Percentiles rank a stretch among this genome's conserved stretches.
phyloP scores from a whole-genome alignment of 1,140 invertebrate genomes.

The Mya arenaria region DNA sequence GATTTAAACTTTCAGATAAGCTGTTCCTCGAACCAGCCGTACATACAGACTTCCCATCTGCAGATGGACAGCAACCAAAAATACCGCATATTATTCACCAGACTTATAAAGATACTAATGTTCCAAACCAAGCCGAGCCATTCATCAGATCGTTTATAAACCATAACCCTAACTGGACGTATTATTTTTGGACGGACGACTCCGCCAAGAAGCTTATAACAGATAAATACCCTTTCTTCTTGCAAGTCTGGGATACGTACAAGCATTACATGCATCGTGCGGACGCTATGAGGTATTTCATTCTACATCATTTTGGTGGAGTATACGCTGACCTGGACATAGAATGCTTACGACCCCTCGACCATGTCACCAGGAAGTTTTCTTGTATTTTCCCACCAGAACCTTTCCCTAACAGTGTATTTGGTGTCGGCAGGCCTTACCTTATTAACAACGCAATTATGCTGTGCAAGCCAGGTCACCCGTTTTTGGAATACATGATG shows the following conservation, averaged over 20 bases:
- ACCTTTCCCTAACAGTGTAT: conserved; percentile 66
- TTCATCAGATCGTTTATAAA: conserved; percentile 68
- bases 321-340: conserved; percentile 74
- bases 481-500: conserved; percentile 68
- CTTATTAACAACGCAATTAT: conserved; percentile 73
- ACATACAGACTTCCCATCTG: conserved; percentile 42
- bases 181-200: conserved; percentile 75
- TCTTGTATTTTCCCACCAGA: conserved; percentile 70
- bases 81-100: conserved; percentile 75
- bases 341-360: conserved; percentile 65
- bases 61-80: conserved; percentile 14
- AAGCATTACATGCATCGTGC: conserved; percentile 59
- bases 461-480: conserved; percentile 67
- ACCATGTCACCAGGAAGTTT: conserved; percentile 61
- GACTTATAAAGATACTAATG: conserved; percentile 63
- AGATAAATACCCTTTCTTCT: conserved; percentile 62
- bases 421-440: conserved; percentile 59
- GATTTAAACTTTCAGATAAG: no score
- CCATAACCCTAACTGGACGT: conserved; percentile 71
- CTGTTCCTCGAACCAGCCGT: conserved; percentile 16
- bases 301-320: conserved; percentile 73
- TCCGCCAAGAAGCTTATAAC: conserved; percentile 62
- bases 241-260: conserved; percentile 67
- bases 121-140: conserved; percentile 58
- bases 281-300: conserved; percentile 70